phyloP scores from a whole-genome alignment of 2,888 invertebrate genomes.

The Hydrotaea diabolus region DNA sequence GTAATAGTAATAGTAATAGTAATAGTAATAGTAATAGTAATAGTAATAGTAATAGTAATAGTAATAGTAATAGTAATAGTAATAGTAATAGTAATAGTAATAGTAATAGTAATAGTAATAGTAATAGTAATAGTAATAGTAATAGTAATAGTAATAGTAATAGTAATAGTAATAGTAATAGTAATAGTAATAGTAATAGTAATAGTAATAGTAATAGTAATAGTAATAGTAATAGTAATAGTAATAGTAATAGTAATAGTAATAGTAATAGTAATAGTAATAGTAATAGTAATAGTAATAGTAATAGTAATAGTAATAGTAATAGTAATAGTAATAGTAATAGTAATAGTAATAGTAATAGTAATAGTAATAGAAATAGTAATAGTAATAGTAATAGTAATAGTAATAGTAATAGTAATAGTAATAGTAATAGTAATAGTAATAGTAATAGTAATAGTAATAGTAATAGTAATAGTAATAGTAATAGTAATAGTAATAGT shows the following conservation, averaged over 20 bases:
- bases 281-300: neutral
- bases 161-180: neutral
- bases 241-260: neutral
- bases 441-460: neutral
- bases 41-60: neutral
- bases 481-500: neutral
- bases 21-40: conserved; percentile 1
- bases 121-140: neutral
- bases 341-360: neutral
- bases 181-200: neutral
- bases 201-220: neutral
- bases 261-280: neutral
- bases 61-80: neutral
- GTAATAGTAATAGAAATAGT: neutral
- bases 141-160: neutral
- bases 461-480: neutral
- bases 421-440: neutral
- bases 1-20: neutral
- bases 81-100: neutral
- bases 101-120: neutral
- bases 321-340: neutral
- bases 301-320: conserved; percentile 6
- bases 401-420: neutral
- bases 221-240: neutral
- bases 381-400: neutral